Evolutionary conservation across 2,888 invertebrate genomes (phyloP).

Genomic region (Pseudococcus longispinus): DNA sequence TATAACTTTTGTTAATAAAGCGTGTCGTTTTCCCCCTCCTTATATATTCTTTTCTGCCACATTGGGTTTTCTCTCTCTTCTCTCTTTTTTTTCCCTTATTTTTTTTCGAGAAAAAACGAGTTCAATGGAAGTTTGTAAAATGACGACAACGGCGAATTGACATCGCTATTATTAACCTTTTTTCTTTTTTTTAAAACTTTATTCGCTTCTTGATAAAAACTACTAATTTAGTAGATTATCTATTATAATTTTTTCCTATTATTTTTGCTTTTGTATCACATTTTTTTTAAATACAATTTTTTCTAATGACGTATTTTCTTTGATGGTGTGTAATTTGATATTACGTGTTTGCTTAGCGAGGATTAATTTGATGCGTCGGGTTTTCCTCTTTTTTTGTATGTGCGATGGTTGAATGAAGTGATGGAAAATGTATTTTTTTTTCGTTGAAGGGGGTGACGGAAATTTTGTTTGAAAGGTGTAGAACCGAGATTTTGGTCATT

Average conservation of each 20-base stretch:
- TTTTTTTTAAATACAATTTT: slow-evolving; percentile 46
- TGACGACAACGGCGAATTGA: neutral
- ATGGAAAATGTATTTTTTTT: too few species aligned
- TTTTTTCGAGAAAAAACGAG: neutral
- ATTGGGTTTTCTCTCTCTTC: neutral
- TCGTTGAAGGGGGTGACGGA: too few species aligned
- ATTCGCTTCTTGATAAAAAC: slow-evolving; percentile 44
- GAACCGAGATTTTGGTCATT: too few species aligned
- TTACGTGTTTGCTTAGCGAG: neutral
- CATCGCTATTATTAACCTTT: slow-evolving; percentile 34
- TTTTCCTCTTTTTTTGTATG: too few species aligned
- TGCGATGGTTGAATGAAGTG: too few species aligned
- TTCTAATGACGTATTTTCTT: slow-evolving; percentile 37
- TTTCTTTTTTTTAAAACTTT: slow-evolving; percentile 10
- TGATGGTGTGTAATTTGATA: neutral
- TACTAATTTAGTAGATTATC: slow-evolving; percentile 44
- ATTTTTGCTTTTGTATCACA: slow-evolving; percentile 45
- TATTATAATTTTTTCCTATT: slow-evolving; percentile 46
- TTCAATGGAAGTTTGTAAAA: neutral
- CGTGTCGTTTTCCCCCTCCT: neutral
- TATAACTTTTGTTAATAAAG: slow-evolving; percentile 34
- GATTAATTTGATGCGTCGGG: too few species aligned
- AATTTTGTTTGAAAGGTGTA: too few species aligned
- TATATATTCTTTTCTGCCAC: neutral
- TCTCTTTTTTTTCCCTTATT: neutral